Conservation (phyloP, 2,797 vertebrate species). For the Xyrichtys novacula region DNA sequence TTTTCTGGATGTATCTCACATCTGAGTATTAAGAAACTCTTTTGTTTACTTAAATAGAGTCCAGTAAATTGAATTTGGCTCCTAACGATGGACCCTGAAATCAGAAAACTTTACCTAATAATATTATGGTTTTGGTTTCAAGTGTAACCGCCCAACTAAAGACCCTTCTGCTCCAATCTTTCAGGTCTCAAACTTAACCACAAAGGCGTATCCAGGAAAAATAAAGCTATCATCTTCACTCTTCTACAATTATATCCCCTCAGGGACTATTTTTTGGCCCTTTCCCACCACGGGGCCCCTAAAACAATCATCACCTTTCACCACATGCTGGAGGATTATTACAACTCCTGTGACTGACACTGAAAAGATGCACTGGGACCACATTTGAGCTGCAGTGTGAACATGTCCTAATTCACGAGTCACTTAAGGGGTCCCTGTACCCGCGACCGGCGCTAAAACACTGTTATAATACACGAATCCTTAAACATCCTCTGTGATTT, state of each 20-base stretch:
- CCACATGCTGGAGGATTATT: slow-evolving; percentile 28
- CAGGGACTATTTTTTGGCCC: background rate
- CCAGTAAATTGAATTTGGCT: too few species aligned
- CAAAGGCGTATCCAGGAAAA: background rate
- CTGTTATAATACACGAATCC: slow-evolving; percentile 91
- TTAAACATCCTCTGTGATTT: slow-evolving; percentile 60
- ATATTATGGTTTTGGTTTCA: too few species aligned
- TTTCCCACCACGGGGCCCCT: slow-evolving; percentile 30
- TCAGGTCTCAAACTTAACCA: too few species aligned
- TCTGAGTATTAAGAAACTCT: too few species aligned
- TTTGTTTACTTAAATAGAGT: too few species aligned
- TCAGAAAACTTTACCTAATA: too few species aligned
- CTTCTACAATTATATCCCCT: background rate
- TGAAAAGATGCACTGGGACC: slow-evolving; percentile 34
- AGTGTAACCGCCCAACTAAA: too few species aligned
- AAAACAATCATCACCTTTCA: slow-evolving; percentile 42
- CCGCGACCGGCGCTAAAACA: slow-evolving; percentile 68
- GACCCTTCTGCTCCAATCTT: too few species aligned
- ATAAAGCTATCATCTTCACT: slow-evolving; percentile 16
- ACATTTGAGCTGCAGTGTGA: slow-evolving; percentile 35
- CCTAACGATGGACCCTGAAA: too few species aligned
- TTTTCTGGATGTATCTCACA: too few species aligned
- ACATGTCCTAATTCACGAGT: slow-evolving; percentile 41
- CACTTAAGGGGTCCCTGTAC: slow-evolving; percentile 46
- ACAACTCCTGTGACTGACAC: slow-evolving; percentile 29